phyloP scores from a whole-genome alignment of 2,888 invertebrate genomes.

The Caenorhabditis macrosperma region DNA sequence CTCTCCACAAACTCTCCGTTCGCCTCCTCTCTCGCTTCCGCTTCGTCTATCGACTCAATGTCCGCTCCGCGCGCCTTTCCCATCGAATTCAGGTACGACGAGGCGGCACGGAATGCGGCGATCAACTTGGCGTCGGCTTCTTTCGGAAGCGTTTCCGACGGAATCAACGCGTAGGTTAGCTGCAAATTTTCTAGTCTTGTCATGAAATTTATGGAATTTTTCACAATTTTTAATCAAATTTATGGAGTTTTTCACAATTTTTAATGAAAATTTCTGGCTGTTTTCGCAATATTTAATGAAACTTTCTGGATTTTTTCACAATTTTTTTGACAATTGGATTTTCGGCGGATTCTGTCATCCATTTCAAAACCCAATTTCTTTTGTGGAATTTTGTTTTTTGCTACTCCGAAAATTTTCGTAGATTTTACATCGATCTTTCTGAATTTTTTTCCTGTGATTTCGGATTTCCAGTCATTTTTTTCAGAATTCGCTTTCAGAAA shows the following conservation, averaged over 20 bases:
- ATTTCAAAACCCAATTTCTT: no score
- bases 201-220: not conserved
- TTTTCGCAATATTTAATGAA: not conserved
- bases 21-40: conserved; percentile 2
- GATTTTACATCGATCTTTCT: no score
- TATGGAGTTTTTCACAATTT: not conserved
- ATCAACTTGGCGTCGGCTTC: conserved; percentile 42
- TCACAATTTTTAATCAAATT: not conserved
- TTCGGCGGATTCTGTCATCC: no score
- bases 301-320: no score
- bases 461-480: no score
- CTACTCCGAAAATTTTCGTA: no score
- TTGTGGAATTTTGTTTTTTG: no score
- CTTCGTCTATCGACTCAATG: conserved; percentile 17
- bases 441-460: no score
- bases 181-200: conserved; percentile 10
- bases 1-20: not conserved
- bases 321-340: no score
- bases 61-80: conserved; percentile 30
- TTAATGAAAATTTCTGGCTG: not conserved
- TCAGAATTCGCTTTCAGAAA: no score
- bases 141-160: conserved; percentile 37
- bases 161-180: conserved; percentile 18
- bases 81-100: conserved; percentile 19
- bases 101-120: conserved; percentile 50